Evolutionary conservation across 2,797 vertebrate species (phyloP).

Genomic region (Vespertilio murinus): DNA sequence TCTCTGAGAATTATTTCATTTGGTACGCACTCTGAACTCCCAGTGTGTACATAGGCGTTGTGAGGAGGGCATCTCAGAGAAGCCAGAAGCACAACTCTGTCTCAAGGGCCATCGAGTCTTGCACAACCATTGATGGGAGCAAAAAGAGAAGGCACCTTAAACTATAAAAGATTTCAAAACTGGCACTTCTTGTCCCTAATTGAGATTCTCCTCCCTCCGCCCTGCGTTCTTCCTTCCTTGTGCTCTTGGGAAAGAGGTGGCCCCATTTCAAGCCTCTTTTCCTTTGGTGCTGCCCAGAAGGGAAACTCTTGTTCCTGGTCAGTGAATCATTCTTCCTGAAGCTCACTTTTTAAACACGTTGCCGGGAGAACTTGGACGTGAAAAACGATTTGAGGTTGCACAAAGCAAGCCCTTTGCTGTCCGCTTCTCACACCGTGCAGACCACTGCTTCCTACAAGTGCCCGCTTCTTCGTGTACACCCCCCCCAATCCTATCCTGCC

Average conservation of each 20-base stretch:
- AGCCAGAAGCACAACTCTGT: not conserved
- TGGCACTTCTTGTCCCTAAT: conserved; percentile 45
- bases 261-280: conserved; percentile 46
- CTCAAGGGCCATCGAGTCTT: not conserved
- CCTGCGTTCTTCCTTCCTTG: conserved; percentile 57
- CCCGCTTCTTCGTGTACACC: not conserved
- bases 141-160: not conserved
- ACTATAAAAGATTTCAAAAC: not conserved
- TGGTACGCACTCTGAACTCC: not conserved
- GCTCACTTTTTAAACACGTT: conserved; percentile 49
- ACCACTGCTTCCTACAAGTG: not conserved
- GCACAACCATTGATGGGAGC: not conserved
- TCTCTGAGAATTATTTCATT: not conserved
- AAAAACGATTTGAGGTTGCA: conserved; percentile 32
- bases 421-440: not conserved
- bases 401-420: conserved; percentile 34
- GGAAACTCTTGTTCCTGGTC: conserved; percentile 63
- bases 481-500: not conserved
- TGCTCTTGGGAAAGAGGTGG: conserved; percentile 61
- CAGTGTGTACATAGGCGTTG: not conserved
- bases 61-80: not conserved
- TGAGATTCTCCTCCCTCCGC: not conserved
- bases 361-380: conserved; percentile 50
- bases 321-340: conserved; percentile 74
- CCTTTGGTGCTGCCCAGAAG: conserved; percentile 63